Evolutionary conservation across 2,888 invertebrate genomes (phyloP).

Genomic region (Acanthoscelides obtectus): DNA sequence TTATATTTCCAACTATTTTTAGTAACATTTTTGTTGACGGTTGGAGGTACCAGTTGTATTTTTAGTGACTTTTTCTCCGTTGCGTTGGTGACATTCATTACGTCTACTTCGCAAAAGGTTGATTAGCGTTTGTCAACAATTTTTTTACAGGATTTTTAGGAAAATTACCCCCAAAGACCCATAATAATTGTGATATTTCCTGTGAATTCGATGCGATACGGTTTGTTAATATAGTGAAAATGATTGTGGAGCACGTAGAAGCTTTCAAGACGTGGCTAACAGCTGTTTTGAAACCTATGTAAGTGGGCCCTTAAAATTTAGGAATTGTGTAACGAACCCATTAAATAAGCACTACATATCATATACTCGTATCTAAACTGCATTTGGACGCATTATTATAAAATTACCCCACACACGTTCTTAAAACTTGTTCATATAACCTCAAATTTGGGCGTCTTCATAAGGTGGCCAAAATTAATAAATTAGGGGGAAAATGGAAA

Average conservation of each 20-base stretch:
- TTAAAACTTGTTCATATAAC: constrained; percentile 21
- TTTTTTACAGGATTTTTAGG: background rate
- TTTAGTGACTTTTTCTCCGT: background rate
- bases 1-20: background rate
- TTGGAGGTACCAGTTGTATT: background rate
- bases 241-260: constrained; percentile 93
- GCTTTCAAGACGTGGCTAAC: constrained; percentile 91
- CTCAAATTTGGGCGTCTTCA: constrained; percentile 17
- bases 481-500: too few species aligned
- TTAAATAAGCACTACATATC: background rate
- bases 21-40: background rate
- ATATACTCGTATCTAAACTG: background rate
- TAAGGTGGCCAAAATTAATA: constrained; percentile 5
- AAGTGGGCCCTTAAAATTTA: constrained; percentile 56
- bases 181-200: constrained; percentile 1
- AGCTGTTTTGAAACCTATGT: constrained; percentile 89
- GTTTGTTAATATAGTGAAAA: constrained; percentile 41
- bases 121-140: background rate
- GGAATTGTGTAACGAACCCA: background rate
- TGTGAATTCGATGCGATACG: background rate
- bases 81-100: background rate
- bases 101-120: background rate
- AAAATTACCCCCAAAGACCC: background rate
- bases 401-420: background rate
- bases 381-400: background rate